phyloP scores from a whole-genome alignment of 2,888 invertebrate genomes.

The Polyommatus icarus region DNA sequence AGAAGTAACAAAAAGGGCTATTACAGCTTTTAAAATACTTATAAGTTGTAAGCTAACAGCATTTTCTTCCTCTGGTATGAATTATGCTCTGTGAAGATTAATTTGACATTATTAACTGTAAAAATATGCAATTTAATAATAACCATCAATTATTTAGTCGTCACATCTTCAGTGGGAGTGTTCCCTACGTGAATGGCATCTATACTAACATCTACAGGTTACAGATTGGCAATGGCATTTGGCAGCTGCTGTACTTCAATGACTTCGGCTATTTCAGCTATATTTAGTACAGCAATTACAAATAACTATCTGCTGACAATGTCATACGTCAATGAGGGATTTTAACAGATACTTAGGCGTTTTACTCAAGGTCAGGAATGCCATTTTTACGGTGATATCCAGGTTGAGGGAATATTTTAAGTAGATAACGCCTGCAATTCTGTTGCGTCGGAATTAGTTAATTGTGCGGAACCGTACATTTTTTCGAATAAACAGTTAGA shows the following conservation, averaged over 20 bases:
- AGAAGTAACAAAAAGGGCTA: too few relatives aligned
- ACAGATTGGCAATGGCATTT: conserved; percentile 32
- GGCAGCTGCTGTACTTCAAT: conserved; percentile 26
- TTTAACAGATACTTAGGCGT: not conserved
- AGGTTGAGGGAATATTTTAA: too few relatives aligned
- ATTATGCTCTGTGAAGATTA: not conserved
- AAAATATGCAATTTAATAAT: not conserved
- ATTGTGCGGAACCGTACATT: too few relatives aligned
- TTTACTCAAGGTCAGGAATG: not conserved
- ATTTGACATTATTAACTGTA: not conserved
- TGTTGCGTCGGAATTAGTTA: too few relatives aligned
- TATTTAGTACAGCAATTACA: conserved; percentile 13
- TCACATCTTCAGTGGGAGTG: conserved; percentile 33
- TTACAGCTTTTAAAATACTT: too few relatives aligned
- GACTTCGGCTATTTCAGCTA: conserved; percentile 18
- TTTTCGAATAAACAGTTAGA: too few relatives aligned
- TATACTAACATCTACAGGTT: conserved; percentile 7
- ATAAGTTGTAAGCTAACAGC: not conserved
- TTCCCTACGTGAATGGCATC: conserved; percentile 35
- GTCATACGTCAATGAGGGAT: conserved; percentile 24
- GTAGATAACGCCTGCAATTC: too few relatives aligned
- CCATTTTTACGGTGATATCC: too few relatives aligned
- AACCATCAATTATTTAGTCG: not conserved
- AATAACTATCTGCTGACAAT: not conserved
- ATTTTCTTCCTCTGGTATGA: not conserved